Base-by-base conservation (phyloP, 1,140 invertebrate species). In the Drusus annulatus region DNA sequence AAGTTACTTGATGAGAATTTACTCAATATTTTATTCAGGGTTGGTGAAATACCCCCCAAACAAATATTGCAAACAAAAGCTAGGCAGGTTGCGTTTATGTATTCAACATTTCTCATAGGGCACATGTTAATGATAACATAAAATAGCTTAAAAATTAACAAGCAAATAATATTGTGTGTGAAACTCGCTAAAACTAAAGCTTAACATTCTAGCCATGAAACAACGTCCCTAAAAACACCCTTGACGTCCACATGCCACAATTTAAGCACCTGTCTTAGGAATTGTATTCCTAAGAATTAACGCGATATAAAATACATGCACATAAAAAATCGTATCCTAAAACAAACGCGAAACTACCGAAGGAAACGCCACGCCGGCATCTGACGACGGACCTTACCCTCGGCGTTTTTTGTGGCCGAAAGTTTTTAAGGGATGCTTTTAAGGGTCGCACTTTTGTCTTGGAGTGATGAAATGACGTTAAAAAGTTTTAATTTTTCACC, bases 311-410 rank as follows among this genome's bases (percentile, higher is more conserved):
- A 65, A 76, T 52, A 54, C 51, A 52, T 21, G n/a, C 31, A 45
- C 10, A 45, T 45, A 45, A 45, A 45, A 45, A 45, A 45, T 13
- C 36, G 65, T 68, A 78, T 31, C 25, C 45, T 78, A 78, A 78
- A 78, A 78, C 76, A 78, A 78, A 78, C 50, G 76, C 76, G 60
- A 56, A 68, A 78, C 76, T 68, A 68, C 19, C 19, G 13, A 54
- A 63, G 69, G 68, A 78, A 77, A 78, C 17, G 17, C 62, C 45
- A 65, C 0, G 17, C 76, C 76, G 71, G 60, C 25, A 28, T 28
- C 25, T 28, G 25, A 28, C 25, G 25, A 28, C 5, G 25, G 25
- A 28, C 52, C 15, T 45, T n/a, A 58, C 54, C 71, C 71, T 16
- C 0, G 19, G 6, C 16, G 16, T 75, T 75, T 75, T 56, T 75